Percentiles rank a stretch among this genome's conserved stretches.
Conservation (phyloP, 2,113 vertebrate genomes). For the Vulpes lagopus region DNA sequence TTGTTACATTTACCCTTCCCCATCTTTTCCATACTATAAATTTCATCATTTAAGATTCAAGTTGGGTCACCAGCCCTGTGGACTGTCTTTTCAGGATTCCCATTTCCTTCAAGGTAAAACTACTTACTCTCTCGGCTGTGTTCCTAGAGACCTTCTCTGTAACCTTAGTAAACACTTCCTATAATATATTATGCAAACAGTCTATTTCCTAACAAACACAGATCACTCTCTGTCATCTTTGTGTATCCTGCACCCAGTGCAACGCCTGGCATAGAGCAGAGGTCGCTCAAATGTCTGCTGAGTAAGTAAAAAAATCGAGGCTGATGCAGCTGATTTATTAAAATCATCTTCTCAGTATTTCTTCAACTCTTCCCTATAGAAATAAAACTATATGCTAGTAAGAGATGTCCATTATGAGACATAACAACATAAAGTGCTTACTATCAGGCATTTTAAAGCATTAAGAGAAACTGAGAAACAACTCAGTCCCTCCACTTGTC, state of each 20-base stretch:
- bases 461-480: neutral
- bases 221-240: neutral
- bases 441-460: neutral
- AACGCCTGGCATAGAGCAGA: neutral
- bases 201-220: neutral
- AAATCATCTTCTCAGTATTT: conserved; percentile 14
- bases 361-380: neutral
- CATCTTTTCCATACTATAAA: neutral
- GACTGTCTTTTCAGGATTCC: neutral
- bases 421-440: neutral
- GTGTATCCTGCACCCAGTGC: neutral
- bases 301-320: conserved; percentile 2
- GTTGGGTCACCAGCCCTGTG: neutral
- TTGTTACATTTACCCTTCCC: neutral
- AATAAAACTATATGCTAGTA: neutral
- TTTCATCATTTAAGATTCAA: conserved; percentile 3
- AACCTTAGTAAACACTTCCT: neutral
- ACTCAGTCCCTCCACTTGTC: neutral
- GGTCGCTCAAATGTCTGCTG: neutral
- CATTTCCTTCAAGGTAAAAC: conserved; percentile 24
- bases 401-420: neutral
- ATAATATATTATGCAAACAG: neutral
- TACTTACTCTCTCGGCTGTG: neutral
- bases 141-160: neutral
- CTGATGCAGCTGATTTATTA: neutral